Evolutionary conservation across 2,113 vertebrate genomes (phyloP).

Genomic region (Romanogobio albipinnatus): DNA sequence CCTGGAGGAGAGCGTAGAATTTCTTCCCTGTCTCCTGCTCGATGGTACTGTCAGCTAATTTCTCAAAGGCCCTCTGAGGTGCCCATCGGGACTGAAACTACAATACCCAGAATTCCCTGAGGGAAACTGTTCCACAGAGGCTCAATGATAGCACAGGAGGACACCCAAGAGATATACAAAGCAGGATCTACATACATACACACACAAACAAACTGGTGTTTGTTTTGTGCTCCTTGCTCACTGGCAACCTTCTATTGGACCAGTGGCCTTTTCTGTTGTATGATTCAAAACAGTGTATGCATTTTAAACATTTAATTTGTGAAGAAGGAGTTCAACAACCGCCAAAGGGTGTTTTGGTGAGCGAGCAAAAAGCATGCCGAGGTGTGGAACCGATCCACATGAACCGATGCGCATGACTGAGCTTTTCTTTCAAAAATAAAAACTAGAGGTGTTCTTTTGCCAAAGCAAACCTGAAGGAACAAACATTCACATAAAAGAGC

Average conservation of each 20-base stretch:
- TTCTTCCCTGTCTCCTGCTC: not conserved
- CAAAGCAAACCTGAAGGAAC: slow-evolving; percentile 11
- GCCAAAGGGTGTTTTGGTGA: not conserved
- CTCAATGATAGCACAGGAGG: slow-evolving; percentile 5
- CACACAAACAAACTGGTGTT: not conserved
- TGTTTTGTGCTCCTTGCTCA: not conserved
- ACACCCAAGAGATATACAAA: slow-evolving; percentile 37
- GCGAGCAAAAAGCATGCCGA: slow-evolving; percentile 1
- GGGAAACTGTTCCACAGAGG: slow-evolving; percentile 35
- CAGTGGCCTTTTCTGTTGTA: slow-evolving; percentile 28
- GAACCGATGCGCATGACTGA: not conserved
- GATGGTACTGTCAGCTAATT: slow-evolving; percentile 43
- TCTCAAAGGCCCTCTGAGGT: slow-evolving; percentile 35
- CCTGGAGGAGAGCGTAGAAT: not conserved
- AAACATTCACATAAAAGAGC: not conserved
- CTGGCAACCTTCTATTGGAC: slow-evolving; percentile 23
- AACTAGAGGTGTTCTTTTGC: not conserved
- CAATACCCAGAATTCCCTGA: slow-evolving; percentile 53
- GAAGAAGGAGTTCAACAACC: not conserved
- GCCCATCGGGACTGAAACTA: slow-evolving; percentile 41
- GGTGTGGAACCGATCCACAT: not conserved
- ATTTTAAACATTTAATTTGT: slow-evolving; percentile 22
- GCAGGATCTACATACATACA: not conserved
- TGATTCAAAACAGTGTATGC: slow-evolving; percentile 14
- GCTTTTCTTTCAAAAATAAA: not conserved